Conservation (phyloP, 2,888 invertebrate genomes). For the Drosophila subsilvestris region DNA sequence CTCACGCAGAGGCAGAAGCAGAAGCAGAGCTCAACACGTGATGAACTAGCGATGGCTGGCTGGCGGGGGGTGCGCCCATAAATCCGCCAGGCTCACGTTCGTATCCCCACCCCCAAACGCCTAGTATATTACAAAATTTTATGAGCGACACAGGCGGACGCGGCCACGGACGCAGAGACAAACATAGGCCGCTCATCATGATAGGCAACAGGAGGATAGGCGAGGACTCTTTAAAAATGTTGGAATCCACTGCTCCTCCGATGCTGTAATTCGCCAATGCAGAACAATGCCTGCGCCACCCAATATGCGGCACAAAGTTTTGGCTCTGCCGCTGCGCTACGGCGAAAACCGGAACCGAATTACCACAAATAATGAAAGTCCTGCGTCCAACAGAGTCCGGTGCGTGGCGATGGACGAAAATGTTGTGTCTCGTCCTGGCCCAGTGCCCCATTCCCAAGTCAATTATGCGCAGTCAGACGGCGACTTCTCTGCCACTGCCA, state of each 20-base stretch:
- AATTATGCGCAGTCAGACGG: conserved; percentile 63
- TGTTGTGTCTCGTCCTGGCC: background rate
- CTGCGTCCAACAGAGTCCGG: conserved; percentile 12
- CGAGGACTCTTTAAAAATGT: conserved; percentile 12
- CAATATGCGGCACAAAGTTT: conserved; percentile 42
- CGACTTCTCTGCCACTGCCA: conserved; percentile 1
- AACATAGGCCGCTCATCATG: conserved; percentile 17
- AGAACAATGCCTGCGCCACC: conserved; percentile 36
- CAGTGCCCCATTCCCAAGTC: background rate
- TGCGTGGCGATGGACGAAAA: conserved; percentile 1
- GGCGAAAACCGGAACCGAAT: conserved; percentile 58
- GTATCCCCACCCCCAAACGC: background rate
- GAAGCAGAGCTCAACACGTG: conserved; percentile 67
- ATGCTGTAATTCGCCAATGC: conserved; percentile 52
- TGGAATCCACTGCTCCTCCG: background rate
- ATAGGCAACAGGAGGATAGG: conserved; percentile 3
- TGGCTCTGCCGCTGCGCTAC: conserved; percentile 30
- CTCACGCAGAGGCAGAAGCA: conserved; percentile 1
- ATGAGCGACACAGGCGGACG: conserved; percentile 41
- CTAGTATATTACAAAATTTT: conserved; percentile 63
- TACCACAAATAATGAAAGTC: conserved; percentile 68
- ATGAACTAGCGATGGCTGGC: conserved; percentile 46
- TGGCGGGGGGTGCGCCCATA: conserved; percentile 51
- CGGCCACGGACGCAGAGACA: background rate
- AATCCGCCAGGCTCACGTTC: conserved; percentile 54